Base-by-base conservation (phyloP, 2,797 vertebrate species). In the Arremon brunneinucha region DNA sequence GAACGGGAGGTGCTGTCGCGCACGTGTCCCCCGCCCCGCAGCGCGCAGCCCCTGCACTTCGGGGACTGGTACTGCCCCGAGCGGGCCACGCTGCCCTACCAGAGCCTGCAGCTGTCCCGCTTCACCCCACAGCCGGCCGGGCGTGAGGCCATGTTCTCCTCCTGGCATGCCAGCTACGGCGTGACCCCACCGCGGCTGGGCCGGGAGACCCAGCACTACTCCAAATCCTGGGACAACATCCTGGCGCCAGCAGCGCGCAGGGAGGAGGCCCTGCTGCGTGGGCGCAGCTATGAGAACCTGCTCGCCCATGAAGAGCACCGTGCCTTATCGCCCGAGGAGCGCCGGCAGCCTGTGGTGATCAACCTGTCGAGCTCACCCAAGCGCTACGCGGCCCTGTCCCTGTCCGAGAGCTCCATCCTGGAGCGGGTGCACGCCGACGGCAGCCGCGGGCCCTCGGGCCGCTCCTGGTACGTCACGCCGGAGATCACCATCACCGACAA, bases 401-500 rank as follows among this genome's bases (percentile, higher is more conserved):
- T 99, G 91, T 99, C 99, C 0, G 99, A 99, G 96, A 99, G 98
- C 83, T 99, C 99, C 6, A 97, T 99, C 49, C 98, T 99, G 0
- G 99, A 99, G 89, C 98, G 98, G 78, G 97, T 98, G 34, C 97
- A 98, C 0, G 95, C 89, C 0, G 98, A 98, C 3, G 95, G 98
- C 0, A 98, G 98, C 87, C 98, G 97, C 12, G 98, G 97, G n/a
- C 60, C 93, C 67, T 97, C 96, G 2, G 98, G 98, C 67, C 98
- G 98, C 12, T 98, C 98, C 50, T 99, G 99, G 99, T 99, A 98
- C 24, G 98, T 99, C 69, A 99, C 99, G 0, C 99, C 99, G 0
- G 99, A 99, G 96, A 99, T 99, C 96, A 99, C 99, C 83, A 99
- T 99, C 96, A 99, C 99, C 0, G 99, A 99, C 97, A 99, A 99